These are phyloP conservation scores for Hypomecis punctinalis DNA, from an alignment of 2,888 invertebrate species.

Conservation along the genomic window DNA sequence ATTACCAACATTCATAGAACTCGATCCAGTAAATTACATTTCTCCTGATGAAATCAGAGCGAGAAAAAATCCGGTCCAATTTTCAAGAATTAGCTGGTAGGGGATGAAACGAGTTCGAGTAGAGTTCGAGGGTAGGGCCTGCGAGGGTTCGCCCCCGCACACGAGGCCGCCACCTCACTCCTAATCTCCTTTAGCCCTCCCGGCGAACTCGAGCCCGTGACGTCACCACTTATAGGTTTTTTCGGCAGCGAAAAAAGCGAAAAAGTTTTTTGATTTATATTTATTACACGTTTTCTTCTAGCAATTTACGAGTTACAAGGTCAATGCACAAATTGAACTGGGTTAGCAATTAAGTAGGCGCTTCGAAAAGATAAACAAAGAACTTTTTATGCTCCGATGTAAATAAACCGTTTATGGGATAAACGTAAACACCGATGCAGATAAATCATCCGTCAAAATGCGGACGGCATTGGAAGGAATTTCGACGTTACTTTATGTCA, in stretches of 20 bases:
- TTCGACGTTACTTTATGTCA: slow-evolving; percentile 28
- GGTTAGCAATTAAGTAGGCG: slow-evolving; percentile 21
- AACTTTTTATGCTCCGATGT: neutral
- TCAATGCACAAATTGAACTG: slow-evolving; percentile 53
- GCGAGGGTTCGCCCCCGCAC: slow-evolving; percentile 61
- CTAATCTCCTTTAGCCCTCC: slow-evolving; percentile 78
- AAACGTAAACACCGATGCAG: slow-evolving; percentile 20
- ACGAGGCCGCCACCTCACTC: slow-evolving; percentile 57
- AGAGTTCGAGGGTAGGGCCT: too few relatives aligned
- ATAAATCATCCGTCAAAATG: slow-evolving; percentile 32
- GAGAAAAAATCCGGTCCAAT: neutral
- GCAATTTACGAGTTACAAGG: slow-evolving; percentile 52
- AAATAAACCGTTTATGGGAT: slow-evolving; percentile 5
- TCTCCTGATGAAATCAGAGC: neutral
- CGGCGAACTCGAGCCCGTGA: slow-evolving; percentile 67
- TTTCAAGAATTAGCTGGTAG: neutral
- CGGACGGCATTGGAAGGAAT: slow-evolving; percentile 32
- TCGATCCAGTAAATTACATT: neutral
- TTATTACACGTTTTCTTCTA: slow-evolving; percentile 58
- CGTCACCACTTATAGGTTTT: slow-evolving; percentile 79
- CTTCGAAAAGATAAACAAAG: slow-evolving; percentile 3
- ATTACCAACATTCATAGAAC: neutral
- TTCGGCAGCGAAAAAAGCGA: slow-evolving; percentile 77
- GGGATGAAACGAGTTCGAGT: slow-evolving; percentile 18
- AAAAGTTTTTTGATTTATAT: slow-evolving; percentile 60